phyloP scores from a whole-genome alignment of 2,888 invertebrate genomes.

The Tenodera sinensis region DNA sequence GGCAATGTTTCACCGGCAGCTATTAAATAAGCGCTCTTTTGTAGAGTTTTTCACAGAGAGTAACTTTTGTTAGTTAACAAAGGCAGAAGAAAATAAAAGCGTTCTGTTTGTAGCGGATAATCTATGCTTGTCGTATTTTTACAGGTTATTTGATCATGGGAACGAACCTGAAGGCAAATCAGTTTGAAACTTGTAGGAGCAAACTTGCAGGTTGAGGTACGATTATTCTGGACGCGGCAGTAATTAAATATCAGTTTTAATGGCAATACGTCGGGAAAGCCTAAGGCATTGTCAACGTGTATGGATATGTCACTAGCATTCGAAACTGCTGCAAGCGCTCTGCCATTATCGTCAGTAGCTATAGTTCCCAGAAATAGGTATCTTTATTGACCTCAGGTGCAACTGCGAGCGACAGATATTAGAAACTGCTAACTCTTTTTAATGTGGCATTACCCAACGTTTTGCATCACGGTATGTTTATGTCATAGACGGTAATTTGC shows the following conservation, averaged over 20 bases:
- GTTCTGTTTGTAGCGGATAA: background rate
- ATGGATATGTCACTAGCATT: background rate
- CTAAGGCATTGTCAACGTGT: background rate
- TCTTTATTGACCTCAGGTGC: background rate
- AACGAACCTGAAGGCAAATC: background rate
- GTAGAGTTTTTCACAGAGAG: too few relatives aligned
- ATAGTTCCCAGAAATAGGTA: background rate
- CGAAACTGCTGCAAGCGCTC: background rate
- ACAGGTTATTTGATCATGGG: too few relatives aligned
- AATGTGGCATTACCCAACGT: background rate
- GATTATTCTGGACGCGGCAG: background rate
- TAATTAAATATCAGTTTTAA: background rate
- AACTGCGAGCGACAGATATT: background rate
- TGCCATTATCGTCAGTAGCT: background rate
- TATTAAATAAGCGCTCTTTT: too few relatives aligned
- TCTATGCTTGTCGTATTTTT: too few relatives aligned
- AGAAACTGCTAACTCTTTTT: background rate
- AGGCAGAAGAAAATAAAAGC: background rate
- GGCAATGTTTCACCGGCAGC: too few relatives aligned
- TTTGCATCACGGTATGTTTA: background rate
- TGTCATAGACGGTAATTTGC: background rate
- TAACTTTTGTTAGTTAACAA: too few relatives aligned
- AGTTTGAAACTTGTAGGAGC: too few relatives aligned
- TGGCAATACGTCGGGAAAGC: background rate
- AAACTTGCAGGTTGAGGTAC: background rate